Percentiles rank a stretch among this genome's conserved stretches.
phyloP scores from a whole-genome alignment of 2,113 vertebrate species.

The Clupea harengus region DNA sequence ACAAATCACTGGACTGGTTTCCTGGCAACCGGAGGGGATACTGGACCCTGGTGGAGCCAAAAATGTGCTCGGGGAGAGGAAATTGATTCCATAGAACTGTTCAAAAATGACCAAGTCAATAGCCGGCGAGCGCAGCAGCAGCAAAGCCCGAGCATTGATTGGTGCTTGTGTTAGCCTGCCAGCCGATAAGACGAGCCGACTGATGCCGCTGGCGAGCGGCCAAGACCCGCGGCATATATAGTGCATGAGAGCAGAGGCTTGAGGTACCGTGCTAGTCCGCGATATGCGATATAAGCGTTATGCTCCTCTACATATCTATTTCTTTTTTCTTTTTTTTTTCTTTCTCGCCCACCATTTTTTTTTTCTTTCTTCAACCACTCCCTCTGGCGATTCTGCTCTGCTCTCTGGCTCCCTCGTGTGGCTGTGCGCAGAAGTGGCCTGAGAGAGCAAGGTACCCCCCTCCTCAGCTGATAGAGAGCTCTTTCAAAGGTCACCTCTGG shows the following conservation, averaged over 20 bases:
- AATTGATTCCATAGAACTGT: constrained; percentile 60
- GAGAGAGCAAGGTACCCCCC: not conserved
- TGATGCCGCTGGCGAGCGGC: constrained; percentile 6
- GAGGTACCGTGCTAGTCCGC: not conserved
- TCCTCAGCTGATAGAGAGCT: not conserved
- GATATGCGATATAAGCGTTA: no score
- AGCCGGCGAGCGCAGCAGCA: constrained; percentile 32
- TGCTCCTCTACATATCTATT: constrained; percentile 20
- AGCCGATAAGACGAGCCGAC: constrained; percentile 41
- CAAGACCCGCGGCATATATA: not conserved
- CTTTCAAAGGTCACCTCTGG: constrained; percentile 1
- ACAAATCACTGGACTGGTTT: constrained; percentile 68
- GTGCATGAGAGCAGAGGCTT: not conserved
- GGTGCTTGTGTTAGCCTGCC: constrained; percentile 31
- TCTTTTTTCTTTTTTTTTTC: no score
- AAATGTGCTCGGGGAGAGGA: constrained; percentile 52
- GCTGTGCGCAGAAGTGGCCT: not conserved
- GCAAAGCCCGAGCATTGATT: constrained; percentile 35
- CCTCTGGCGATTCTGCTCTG: constrained; percentile 46
- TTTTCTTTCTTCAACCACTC: constrained; percentile 53
- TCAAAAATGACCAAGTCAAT: constrained; percentile 38
- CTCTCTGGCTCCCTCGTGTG: constrained; percentile 64
- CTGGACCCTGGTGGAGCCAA: constrained; percentile 54
- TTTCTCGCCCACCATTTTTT: constrained; percentile 52
- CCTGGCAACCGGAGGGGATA: constrained; percentile 64